Evolutionary conservation across 2,888 invertebrate species (phyloP).

Genomic region (Aporophyla nigra): DNA sequence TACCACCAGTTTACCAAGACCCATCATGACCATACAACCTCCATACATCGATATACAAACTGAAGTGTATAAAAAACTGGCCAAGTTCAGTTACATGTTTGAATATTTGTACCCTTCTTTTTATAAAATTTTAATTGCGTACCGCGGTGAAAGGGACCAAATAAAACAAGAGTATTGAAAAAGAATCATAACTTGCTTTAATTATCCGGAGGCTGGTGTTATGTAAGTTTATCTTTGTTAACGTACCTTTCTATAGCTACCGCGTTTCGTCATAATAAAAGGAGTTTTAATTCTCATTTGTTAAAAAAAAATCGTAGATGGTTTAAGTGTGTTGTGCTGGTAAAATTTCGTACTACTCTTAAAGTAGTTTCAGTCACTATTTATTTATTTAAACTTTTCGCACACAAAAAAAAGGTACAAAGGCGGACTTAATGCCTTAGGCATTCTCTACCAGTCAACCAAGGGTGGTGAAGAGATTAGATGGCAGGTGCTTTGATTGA

Average conservation of each 20-base stretch:
- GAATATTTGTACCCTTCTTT: slow-evolving; percentile 69
- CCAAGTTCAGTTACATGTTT: slow-evolving; percentile 52
- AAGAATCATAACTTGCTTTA: slow-evolving; percentile 66
- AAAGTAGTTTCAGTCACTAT: no score
- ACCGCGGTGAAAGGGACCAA: slow-evolving; percentile 77
- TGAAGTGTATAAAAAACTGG: slow-evolving; percentile 41
- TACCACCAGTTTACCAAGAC: slow-evolving; percentile 68
- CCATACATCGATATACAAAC: slow-evolving; percentile 1
- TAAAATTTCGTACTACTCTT: no score
- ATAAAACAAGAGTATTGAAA: slow-evolving; percentile 72
- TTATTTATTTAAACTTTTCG: no score
- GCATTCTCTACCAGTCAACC: no score
- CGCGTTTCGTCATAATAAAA: slow-evolving; percentile 34
- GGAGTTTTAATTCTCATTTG: slow-evolving; percentile 16
- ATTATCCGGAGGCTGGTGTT: slow-evolving; percentile 66
- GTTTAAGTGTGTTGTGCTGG: not conserved
- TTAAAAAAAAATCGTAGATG: not conserved
- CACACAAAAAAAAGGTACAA: no score
- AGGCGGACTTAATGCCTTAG: no score
- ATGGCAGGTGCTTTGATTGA: no score
- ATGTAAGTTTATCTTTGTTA: slow-evolving; percentile 61
- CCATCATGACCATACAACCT: slow-evolving; percentile 42
- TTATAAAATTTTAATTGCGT: slow-evolving; percentile 79
- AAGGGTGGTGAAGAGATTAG: no score
- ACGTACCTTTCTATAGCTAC: slow-evolving; percentile 53